Evolutionary conservation across 2,888 invertebrate species (phyloP), one percentile per base, ranked within the genome.

Genomic region (Leptogaster cylindrica): DNA sequence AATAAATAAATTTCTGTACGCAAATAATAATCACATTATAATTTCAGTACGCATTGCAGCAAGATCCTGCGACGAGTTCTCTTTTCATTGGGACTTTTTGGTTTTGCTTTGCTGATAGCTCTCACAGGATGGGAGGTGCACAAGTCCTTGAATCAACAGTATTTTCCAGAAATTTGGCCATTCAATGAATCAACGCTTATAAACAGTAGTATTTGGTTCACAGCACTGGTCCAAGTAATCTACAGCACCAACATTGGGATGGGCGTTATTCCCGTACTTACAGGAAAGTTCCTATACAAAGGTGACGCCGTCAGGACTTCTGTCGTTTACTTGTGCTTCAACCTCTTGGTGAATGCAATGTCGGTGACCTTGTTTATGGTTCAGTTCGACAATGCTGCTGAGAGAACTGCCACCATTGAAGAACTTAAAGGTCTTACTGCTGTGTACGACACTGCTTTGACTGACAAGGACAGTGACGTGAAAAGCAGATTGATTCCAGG

Each of bases 251-350:
- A 79, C 68, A 80, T 80, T 66, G 81, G 82, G 16, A 77, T 79
- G 46, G 81, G 81, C 12, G 76, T 77, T 2, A 70, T 81, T 55
- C 79, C 82, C 10, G 79, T 81, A 71, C 61, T 81, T n/a, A 81
- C 81, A 1, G 81, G 81, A 3, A 81, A 81, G 72, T 81, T 81
- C 71, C 74, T 81, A 20, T 80, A 81, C 70, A 81, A 81, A 72
- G 79, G 80, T 23, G 81, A 81, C 69, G 81, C 81, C 1, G 80
- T 81, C 25, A 74, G 80, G 55, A 81, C 81, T 14, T 79, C 81
- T 0, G 73, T 79, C 33, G 77, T 81, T 7, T 81, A 81, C 55
- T 73, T 81, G n/a, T 81, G 80, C 72, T 81, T 81, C 63, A 81
- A 81, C 74, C 71, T 81, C 64, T 74, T 81, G 61, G 74, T 81